Conservation (phyloP, 2,113 vertebrate genomes). For the Megalops atlanticus region DNA sequence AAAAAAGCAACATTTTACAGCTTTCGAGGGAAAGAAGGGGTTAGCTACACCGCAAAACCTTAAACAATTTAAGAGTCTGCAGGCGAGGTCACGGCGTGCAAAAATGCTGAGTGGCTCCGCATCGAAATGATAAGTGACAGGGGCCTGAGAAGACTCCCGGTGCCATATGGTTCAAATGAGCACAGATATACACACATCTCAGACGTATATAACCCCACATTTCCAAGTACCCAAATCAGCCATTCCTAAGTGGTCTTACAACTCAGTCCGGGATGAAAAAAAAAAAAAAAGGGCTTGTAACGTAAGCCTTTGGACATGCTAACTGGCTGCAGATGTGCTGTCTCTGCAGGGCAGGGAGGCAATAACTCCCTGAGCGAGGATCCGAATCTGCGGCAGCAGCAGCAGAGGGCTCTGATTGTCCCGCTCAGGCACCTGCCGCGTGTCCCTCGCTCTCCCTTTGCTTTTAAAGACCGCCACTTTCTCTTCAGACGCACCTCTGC, state of each 20-base stretch:
- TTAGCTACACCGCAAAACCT: neutral
- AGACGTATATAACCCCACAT: no score
- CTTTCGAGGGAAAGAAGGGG: neutral
- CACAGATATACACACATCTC: neutral
- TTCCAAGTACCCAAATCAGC: neutral
- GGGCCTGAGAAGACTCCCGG: neutral
- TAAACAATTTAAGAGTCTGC: neutral
- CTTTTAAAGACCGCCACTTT: no score
- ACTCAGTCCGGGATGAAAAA: neutral
- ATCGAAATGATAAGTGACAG: neutral
- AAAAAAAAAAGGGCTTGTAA: neutral
- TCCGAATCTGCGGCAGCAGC: constrained; percentile 41
- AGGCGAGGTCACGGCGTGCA: neutral
- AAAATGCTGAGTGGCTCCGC: neutral
- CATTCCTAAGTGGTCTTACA: neutral
- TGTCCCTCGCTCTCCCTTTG: no score
- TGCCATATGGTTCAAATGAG: constrained; percentile 7
- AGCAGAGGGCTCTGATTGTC: neutral
- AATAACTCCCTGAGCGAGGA: constrained; percentile 28
- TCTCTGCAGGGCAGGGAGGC: constrained; percentile 47
- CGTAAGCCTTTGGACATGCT: constrained; percentile 20
- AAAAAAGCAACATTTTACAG: neutral
- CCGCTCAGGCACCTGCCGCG: no score
- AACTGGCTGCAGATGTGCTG: constrained; percentile 66
- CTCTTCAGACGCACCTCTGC: no score